A percentile compares a stretch with the other conserved stretches of the same genome.
Evolutionary conservation across 2,113 vertebrate genomes (phyloP).

Genomic region (Tachuris rubrigastra): DNA sequence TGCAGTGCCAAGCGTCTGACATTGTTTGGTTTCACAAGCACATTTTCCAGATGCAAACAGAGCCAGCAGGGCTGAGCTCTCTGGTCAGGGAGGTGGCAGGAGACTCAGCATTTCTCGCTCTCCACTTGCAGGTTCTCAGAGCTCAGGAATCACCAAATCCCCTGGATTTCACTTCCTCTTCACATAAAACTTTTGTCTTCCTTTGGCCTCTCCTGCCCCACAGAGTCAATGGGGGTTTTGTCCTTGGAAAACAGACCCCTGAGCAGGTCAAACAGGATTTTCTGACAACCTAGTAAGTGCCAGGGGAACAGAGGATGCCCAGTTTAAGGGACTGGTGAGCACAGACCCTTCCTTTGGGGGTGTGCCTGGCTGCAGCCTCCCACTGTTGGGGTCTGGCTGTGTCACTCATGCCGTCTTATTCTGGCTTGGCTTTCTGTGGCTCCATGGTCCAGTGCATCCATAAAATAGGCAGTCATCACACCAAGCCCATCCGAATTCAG

Average conservation of each 20-base stretch:
- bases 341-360: neutral
- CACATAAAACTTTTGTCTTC: neutral
- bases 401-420: fast-evolving
- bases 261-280: neutral
- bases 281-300: neutral
- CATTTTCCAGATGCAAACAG: neutral
- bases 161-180: neutral
- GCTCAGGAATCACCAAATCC: neutral
- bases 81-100: neutral
- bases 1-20: neutral
- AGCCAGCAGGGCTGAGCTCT: neutral
- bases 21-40: neutral
- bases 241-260: neutral
- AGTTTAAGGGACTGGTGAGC: neutral
- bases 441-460: fast-evolving
- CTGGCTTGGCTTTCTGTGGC: neutral
- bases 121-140: fast-evolving
- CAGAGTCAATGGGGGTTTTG: neutral
- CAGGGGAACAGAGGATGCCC: neutral
- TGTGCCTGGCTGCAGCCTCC: neutral
- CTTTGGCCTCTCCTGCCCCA: neutral
- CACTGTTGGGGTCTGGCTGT: fast-evolving
- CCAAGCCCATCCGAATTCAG: fast-evolving
- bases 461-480: fast-evolving
- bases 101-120: neutral